Percentiles rank a stretch among this genome's conserved stretches.
These are phyloP conservation scores for Eristalis tenax DNA, from an alignment of 2,888 invertebrate genomes.

Conservation along the genomic window DNA sequence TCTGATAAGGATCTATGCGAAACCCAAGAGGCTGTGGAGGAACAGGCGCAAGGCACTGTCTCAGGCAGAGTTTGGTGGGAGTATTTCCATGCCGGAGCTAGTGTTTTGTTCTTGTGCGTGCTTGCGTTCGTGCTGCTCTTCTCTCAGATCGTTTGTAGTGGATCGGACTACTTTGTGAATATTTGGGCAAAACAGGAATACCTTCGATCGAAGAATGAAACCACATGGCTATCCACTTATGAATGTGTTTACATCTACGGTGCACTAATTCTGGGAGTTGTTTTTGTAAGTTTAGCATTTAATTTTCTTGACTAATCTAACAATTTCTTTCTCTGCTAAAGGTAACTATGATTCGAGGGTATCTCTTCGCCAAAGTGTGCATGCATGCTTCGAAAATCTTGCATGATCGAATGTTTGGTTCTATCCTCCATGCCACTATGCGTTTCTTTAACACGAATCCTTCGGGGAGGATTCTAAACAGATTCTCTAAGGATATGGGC, in stretches of 20 bases:
- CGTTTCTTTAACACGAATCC: constrained; percentile 94
- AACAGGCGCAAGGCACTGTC: constrained; percentile 80
- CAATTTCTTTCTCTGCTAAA: constrained; percentile 41
- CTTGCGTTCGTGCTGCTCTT: constrained; percentile 82
- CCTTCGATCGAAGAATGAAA: constrained; percentile 75
- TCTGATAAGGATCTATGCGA: constrained; percentile 74
- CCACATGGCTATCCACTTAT: constrained; percentile 77
- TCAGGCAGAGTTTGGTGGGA: constrained; percentile 80
- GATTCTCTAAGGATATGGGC: constrained; percentile 89
- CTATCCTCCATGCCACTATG: constrained; percentile 89
- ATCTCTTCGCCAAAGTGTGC: constrained; percentile 88
- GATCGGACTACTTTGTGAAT: constrained; percentile 85
- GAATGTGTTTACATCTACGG: constrained; percentile 81
- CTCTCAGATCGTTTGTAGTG: constrained; percentile 83
- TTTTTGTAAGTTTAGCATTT: constrained; percentile 76
- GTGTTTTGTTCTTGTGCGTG: constrained; percentile 80
- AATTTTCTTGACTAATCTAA: not conserved
- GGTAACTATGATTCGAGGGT: constrained; percentile 84
- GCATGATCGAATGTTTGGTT: constrained; percentile 92
- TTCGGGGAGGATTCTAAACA: constrained; percentile 87
- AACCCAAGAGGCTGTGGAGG: constrained; percentile 78
- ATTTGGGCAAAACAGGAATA: constrained; percentile 83
- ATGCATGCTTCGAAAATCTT: constrained; percentile 89
- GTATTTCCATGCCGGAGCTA: constrained; percentile 83
- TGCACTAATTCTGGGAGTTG: constrained; percentile 78